phyloP scores from a whole-genome alignment of 1,140 invertebrate species.

The Zaprionus vittiger region DNA sequence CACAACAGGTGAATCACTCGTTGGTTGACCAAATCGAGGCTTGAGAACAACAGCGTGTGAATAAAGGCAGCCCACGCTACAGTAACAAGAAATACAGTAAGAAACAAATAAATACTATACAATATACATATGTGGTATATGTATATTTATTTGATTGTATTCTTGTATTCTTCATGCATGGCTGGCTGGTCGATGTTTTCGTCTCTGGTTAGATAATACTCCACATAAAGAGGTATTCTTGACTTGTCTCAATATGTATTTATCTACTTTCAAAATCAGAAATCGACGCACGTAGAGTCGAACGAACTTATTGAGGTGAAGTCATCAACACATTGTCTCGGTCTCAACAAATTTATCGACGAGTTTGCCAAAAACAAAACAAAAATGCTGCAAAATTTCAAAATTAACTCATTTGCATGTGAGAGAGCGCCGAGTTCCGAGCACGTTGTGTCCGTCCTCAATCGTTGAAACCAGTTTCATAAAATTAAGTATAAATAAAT shows the following conservation, averaged over 20 bases:
- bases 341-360: constrained; percentile 56
- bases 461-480: constrained; percentile 70
- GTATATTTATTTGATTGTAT: background rate
- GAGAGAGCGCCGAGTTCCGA: constrained; percentile 19
- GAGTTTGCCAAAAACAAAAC: constrained; percentile 57
- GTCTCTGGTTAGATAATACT: constrained; percentile 27
- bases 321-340: constrained; percentile 65
- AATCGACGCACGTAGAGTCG: constrained; percentile 56
- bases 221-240: constrained; percentile 8
- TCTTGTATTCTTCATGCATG: background rate
- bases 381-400: constrained; percentile 57
- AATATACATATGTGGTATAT: background rate
- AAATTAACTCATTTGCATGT: constrained; percentile 78
- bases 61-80: constrained; percentile 21
- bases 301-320: constrained; percentile 58
- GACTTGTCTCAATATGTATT: constrained; percentile 9
- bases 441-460: constrained; percentile 24
- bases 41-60: constrained; percentile 30
- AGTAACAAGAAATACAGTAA: background rate
- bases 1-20: constrained; percentile 13
- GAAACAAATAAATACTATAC: background rate
- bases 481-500: constrained; percentile 38
- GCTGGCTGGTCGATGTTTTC: background rate
- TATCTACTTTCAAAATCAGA: constrained; percentile 30
- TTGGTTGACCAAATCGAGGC: constrained; percentile 31